These are phyloP conservation scores for Pheucticus melanocephalus DNA, from an alignment of 2,113 vertebrate genomes.

Conservation along the genomic window DNA sequence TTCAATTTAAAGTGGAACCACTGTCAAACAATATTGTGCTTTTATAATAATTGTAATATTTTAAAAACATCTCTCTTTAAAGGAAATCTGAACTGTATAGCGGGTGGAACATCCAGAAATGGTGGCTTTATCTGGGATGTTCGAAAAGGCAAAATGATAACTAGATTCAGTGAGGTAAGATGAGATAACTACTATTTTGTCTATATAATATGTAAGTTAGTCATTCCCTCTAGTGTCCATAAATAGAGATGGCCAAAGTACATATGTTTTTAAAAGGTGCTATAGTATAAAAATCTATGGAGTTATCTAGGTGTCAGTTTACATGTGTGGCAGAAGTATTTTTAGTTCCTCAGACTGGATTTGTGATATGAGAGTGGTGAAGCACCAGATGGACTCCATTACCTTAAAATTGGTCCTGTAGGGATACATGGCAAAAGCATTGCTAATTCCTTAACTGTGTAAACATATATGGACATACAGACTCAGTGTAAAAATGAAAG, in stretches of 20 bases:
- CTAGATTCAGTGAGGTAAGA: slow-evolving; percentile 90
- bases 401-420: neutral
- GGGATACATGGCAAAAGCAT: neutral
- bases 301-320: neutral
- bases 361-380: neutral
- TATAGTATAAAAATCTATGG: neutral
- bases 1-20: neutral
- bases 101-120: slow-evolving; percentile 90
- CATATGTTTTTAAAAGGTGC: neutral
- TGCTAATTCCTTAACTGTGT: neutral
- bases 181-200: neutral
- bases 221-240: neutral
- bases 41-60: neutral
- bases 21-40: neutral
- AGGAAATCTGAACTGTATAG: slow-evolving; percentile 96
- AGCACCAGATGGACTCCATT: neutral
- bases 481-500: neutral
- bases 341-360: neutral
- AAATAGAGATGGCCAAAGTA: neutral
- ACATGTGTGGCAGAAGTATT: neutral
- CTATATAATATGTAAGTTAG: neutral
- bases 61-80: slow-evolving; percentile 10
- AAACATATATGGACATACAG: neutral
- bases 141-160: slow-evolving; percentile 90
- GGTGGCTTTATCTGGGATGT: slow-evolving; percentile 98